Conservation (phyloP, 2,888 invertebrate genomes). For the Tanytarsus gracilentus region DNA sequence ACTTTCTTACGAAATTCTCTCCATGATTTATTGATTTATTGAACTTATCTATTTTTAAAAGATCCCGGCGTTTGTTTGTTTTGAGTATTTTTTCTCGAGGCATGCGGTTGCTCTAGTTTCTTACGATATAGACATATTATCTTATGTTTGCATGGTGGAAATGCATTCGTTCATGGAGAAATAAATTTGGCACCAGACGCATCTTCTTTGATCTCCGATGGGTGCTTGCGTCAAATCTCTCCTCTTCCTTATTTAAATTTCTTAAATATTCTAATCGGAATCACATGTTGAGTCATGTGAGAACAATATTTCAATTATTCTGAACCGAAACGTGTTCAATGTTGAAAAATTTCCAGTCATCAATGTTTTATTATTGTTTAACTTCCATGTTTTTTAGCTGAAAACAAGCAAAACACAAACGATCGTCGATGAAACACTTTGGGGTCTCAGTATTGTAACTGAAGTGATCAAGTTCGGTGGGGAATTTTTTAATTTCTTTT, state of each 20-base stretch:
- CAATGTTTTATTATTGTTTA: constrained; percentile 24
- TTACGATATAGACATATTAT: too few species aligned
- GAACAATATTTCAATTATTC: background rate
- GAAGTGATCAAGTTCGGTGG: constrained; percentile 10
- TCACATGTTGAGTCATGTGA: background rate
- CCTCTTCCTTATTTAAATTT: background rate
- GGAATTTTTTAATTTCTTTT: background rate
- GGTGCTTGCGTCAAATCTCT: background rate
- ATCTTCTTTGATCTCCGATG: background rate
- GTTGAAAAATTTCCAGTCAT: background rate
- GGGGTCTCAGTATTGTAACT: constrained; percentile 8
- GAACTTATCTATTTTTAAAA: constrained; percentile 3
- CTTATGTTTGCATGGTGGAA: too few species aligned
- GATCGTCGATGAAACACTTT: background rate
- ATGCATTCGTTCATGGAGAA: too few species aligned
- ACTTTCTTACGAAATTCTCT: background rate
- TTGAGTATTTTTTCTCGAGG: background rate
- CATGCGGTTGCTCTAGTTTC: background rate
- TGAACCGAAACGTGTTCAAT: too few species aligned
- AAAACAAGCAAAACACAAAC: background rate
- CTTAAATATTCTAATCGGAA: background rate
- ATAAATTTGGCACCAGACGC: background rate
- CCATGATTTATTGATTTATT: constrained; percentile 7
- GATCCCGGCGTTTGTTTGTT: background rate
- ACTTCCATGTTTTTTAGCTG: background rate